Conservation (phyloP, 1,140 invertebrate genomes). For the Galleria mellonella region DNA sequence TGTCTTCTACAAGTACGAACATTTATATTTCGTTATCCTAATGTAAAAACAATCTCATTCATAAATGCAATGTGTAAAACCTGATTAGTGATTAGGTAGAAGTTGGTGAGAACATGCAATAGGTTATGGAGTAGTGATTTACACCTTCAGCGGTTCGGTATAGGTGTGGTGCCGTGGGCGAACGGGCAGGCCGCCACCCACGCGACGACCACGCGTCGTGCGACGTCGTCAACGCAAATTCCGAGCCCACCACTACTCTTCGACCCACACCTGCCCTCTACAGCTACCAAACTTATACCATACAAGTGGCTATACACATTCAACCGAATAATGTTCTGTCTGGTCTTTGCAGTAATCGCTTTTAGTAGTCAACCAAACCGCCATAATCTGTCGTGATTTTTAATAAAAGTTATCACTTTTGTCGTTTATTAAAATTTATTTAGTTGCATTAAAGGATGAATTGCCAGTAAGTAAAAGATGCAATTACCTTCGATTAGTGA, state of each 20-base stretch:
- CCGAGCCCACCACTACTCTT: conserved; percentile 41
- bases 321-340: conserved; percentile 12
- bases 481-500: too few relatives aligned
- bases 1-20: too few relatives aligned
- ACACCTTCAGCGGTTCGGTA: conserved; percentile 30
- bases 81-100: conserved; percentile 2
- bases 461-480: too few relatives aligned
- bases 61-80: neutral
- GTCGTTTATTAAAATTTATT: too few relatives aligned
- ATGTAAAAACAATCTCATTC: too few relatives aligned
- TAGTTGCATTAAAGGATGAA: too few relatives aligned
- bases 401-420: too few relatives aligned
- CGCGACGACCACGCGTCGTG: conserved; percentile 28
- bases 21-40: too few relatives aligned
- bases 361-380: neutral
- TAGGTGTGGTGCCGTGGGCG: conserved; percentile 59
- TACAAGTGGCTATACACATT: conserved; percentile 3
- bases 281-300: conserved; percentile 4
- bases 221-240: conserved; percentile 45
- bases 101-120: conserved; percentile 18
- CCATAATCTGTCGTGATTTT: neutral
- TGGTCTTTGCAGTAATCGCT: neutral
- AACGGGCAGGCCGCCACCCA: conserved; percentile 34
- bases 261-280: conserved; percentile 23
- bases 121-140: conserved; percentile 22